phyloP scores from a whole-genome alignment of 2,888 invertebrate genomes.

The Patella caerulea region DNA sequence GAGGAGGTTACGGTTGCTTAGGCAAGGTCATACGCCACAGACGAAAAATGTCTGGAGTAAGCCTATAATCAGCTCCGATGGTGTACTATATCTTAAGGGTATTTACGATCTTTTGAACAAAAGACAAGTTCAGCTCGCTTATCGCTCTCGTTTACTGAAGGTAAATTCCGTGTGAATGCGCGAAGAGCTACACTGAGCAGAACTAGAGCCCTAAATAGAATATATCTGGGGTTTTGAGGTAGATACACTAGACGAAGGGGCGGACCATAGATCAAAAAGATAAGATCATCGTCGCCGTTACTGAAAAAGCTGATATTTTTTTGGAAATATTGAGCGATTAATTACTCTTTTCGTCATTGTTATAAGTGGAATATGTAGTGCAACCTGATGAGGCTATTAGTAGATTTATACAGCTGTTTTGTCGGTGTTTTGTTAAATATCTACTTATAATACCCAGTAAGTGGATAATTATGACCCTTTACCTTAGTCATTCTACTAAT shows the following conservation, averaged over 20 bases:
- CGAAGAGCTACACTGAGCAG: neutral
- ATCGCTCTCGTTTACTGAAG: too few relatives aligned
- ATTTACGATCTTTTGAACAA: too few relatives aligned
- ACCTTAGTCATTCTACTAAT: too few relatives aligned
- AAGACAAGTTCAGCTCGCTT: too few relatives aligned
- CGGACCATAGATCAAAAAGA: neutral
- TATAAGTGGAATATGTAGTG: too few relatives aligned
- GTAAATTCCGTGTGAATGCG: neutral
- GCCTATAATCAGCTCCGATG: conserved; percentile 4
- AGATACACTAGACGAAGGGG: conserved; percentile 1
- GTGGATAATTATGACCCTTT: too few relatives aligned
- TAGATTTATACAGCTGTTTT: too few relatives aligned
- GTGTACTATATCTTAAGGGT: too few relatives aligned
- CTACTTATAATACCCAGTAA: too few relatives aligned
- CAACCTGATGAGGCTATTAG: too few relatives aligned
- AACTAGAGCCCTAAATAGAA: neutral
- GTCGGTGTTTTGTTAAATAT: too few relatives aligned
- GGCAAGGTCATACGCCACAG: neutral
- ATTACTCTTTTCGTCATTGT: neutral
- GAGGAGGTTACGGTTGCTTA: neutral
- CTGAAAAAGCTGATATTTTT: neutral
- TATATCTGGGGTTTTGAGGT: neutral
- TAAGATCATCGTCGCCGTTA: conserved; percentile 1
- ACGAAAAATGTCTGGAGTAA: neutral
- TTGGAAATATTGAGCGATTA: neutral